These are phyloP conservation scores for Drosophila meridionalis DNA, from an alignment of 2,888 invertebrate species.

Conservation along the genomic window DNA sequence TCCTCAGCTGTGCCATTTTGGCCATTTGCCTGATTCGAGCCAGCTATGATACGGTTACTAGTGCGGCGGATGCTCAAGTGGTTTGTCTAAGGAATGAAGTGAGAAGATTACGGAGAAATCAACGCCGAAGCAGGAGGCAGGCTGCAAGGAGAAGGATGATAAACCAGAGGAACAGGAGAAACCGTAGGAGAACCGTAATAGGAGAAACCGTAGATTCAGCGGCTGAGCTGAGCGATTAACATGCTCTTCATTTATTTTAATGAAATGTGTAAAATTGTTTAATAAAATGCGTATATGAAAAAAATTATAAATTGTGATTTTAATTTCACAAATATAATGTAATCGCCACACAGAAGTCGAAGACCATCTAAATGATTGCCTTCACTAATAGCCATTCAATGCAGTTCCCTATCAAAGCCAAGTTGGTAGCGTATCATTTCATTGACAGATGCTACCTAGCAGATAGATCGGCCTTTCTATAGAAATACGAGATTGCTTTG, in stretches of 20 bases:
- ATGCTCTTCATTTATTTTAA: neutral
- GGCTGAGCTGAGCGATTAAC: neutral
- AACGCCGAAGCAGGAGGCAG: neutral
- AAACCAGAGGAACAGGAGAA: neutral
- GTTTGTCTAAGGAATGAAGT: neutral
- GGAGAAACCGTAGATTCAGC: neutral
- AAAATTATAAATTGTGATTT: neutral
- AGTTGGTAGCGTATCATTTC: too few species aligned
- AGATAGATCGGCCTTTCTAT: too few species aligned
- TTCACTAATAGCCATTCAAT: neutral
- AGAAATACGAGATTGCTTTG: too few species aligned
- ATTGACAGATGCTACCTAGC: too few species aligned
- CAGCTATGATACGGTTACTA: neutral
- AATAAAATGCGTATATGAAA: neutral
- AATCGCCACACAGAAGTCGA: neutral
- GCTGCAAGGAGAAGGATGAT: neutral
- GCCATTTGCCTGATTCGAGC: slow-evolving; percentile 8
- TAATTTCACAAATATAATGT: neutral
- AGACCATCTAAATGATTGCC: neutral
- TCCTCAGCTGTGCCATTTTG: slow-evolving; percentile 28
- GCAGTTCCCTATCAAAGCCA: too few species aligned
- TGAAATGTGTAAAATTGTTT: neutral
- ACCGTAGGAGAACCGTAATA: neutral
- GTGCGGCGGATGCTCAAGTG: neutral
- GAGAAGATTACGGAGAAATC: neutral